These are phyloP conservation scores for Epizoanthus fatuus DNA, from an alignment of 92 coral and sea anemone species.

Conservation along the genomic window DNA sequence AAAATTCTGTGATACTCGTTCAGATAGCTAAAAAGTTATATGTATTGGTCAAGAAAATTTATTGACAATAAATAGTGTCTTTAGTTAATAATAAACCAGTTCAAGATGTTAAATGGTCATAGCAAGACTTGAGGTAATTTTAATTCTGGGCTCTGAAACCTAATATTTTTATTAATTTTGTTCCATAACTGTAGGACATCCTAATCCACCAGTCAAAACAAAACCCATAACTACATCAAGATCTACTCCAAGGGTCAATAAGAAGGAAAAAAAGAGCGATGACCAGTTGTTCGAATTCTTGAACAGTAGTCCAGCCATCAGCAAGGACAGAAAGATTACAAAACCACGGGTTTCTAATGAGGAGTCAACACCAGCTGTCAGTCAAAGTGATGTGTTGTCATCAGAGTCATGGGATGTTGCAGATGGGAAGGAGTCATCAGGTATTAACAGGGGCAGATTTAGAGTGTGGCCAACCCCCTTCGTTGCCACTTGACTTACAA, in stretches of 20 bases:
- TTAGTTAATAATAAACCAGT: no score
- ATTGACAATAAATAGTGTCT: no score
- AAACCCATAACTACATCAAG: constrained; percentile 75
- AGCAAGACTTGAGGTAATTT: no score
- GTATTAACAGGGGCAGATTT: not conserved
- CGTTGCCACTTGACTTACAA: no score
- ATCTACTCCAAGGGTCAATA: constrained; percentile 69
- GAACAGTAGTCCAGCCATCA: constrained; percentile 80
- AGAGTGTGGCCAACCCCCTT: no score
- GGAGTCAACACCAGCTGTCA: constrained; percentile 23
- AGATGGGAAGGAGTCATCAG: constrained; percentile 35
- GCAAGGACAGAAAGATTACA: constrained; percentile 72
- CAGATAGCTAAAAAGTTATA: no score
- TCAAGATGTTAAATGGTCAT: no score
- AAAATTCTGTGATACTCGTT: no score
- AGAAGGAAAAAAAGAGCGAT: constrained; percentile 78
- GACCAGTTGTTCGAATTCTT: constrained; percentile 95
- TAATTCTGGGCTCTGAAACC: not conserved
- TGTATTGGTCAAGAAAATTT: no score
- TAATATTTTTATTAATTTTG: not conserved
- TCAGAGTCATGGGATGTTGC: constrained; percentile 25
- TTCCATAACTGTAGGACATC: constrained; percentile 65
- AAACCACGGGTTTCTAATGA: constrained; percentile 66
- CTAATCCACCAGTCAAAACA: constrained; percentile 80
- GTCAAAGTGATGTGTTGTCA: not conserved